Conservation (phyloP, 2,888 invertebrate genomes). For the Xestia xanthographa region DNA sequence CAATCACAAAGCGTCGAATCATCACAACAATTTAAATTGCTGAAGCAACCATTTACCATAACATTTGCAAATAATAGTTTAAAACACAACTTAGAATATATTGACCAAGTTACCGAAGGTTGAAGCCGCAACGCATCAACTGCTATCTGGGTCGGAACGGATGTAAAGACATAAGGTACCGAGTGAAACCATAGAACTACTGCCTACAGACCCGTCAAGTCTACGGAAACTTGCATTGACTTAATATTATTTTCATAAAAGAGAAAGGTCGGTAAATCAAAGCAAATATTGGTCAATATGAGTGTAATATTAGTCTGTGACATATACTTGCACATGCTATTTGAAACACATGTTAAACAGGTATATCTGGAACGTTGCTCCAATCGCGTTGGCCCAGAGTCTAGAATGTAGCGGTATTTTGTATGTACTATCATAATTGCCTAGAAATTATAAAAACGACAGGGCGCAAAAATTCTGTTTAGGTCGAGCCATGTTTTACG, state of each 20-base stretch:
- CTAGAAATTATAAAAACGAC: constrained; percentile 48
- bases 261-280: constrained; percentile 64
- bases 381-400: constrained; percentile 67
- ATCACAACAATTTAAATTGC: constrained; percentile 23
- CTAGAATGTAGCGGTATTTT: constrained; percentile 68
- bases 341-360: constrained; percentile 68
- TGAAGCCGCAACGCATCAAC: constrained; percentile 72
- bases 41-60: constrained; percentile 33
- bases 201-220: constrained; percentile 40
- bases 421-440: constrained; percentile 52
- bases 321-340: constrained; percentile 53
- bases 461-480: constrained; percentile 24
- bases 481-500: not conserved
- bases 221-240: constrained; percentile 64
- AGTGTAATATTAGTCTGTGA: constrained; percentile 56
- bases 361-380: constrained; percentile 68
- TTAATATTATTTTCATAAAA: constrained; percentile 64
- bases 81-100: constrained; percentile 48
- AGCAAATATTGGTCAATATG: constrained; percentile 49
- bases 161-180: constrained; percentile 71
- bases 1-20: constrained; percentile 8
- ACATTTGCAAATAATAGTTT: constrained; percentile 49
- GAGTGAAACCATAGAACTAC: constrained; percentile 76
- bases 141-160: constrained; percentile 74
- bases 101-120: constrained; percentile 73